Base-by-base conservation (phyloP, 1,140 invertebrate species). In the Calliopsis andreniformis region DNA sequence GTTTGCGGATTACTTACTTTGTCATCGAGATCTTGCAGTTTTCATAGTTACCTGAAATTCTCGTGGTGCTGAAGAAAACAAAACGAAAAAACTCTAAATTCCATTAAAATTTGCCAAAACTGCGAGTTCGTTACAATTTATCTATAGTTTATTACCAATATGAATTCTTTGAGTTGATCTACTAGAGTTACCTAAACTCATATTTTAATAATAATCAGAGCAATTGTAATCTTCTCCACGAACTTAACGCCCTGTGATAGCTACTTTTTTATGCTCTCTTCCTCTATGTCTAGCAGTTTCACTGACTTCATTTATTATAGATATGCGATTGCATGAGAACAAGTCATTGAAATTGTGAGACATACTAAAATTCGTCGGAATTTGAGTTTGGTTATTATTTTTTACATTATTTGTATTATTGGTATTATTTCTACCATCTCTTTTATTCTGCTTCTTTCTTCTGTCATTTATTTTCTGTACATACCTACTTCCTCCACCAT, bases 231-330 rank as follows among this genome's bases (percentile, higher is more conserved):
- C 61, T 83, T 83, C 58, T 83, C 67, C 43, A 76, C 53, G 47
- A 71, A 83, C 45, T n/a, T 68, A 67, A 83, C 47, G 28, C 55
- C 73, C 62, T 84, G 78, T 84, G 82, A 84, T 84, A 84, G 82
- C 72, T 67, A 0, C 42, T 51, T 68, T 45, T 61, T 45, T 77
- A 25, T 7, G 10, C 7, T 76, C 35, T 4, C 45, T 47, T 72
- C 25, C 2, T 35, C 10, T 39, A 10, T 10, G 23, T 18, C 42
- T 72, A 30, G 18, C 5, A 63, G 62, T 63, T 49, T 64, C 28
- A 30, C 18, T 53, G 68, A 45, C 70, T 16, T 32, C n/a, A 0
- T 39, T 58, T 20, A n/a, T 39, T 64, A n/a, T 18, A 10, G 10
- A 35, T 23, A 3, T 23, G 3, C 18, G 28, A 35, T 49, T n/a